These are phyloP conservation scores for Cantharis rustica DNA, from an alignment of 2,888 invertebrate genomes.

Conservation along the genomic window DNA sequence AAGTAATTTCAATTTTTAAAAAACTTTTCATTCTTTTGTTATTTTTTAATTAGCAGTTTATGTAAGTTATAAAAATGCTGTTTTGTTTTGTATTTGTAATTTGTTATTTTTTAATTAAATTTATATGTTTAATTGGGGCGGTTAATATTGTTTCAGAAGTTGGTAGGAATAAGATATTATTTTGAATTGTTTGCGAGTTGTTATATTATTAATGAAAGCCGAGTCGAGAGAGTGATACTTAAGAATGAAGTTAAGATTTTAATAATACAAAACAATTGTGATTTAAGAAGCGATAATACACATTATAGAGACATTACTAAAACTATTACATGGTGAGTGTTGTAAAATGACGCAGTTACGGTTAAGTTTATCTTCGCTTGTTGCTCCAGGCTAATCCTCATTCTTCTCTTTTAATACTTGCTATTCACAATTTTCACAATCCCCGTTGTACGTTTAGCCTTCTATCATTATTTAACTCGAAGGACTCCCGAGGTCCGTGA, in stretches of 20 bases:
- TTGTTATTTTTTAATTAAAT: not conserved
- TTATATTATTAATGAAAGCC: slow-evolving; percentile 19
- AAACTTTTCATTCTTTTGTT: not conserved
- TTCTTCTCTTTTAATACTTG: slow-evolving; percentile 40
- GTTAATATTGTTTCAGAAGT: not conserved
- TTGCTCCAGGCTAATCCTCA: slow-evolving; percentile 43
- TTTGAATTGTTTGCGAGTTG: slow-evolving; percentile 22
- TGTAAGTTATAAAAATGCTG: not conserved
- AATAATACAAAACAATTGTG: slow-evolving; percentile 28
- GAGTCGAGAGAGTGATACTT: slow-evolving; percentile 16
- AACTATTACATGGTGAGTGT: slow-evolving; percentile 33
- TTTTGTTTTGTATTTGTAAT: not conserved
- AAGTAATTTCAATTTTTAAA: not conserved
- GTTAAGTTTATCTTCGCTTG: slow-evolving; percentile 41
- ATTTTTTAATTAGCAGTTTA: not conserved
- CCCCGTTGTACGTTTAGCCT: slow-evolving; percentile 16
- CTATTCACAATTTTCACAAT: slow-evolving; percentile 29
- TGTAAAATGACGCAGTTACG: slow-evolving; percentile 37
- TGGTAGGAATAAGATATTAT: not conserved
- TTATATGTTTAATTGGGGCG: not conserved
- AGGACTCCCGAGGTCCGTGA: slow-evolving; percentile 14
- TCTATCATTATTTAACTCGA: slow-evolving; percentile 25
- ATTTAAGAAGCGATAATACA: slow-evolving; percentile 32
- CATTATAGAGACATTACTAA: slow-evolving; percentile 34
- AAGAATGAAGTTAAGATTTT: slow-evolving; percentile 23